phyloP scores from a whole-genome alignment of 2,888 invertebrate genomes.

The Nasonia oneida region DNA sequence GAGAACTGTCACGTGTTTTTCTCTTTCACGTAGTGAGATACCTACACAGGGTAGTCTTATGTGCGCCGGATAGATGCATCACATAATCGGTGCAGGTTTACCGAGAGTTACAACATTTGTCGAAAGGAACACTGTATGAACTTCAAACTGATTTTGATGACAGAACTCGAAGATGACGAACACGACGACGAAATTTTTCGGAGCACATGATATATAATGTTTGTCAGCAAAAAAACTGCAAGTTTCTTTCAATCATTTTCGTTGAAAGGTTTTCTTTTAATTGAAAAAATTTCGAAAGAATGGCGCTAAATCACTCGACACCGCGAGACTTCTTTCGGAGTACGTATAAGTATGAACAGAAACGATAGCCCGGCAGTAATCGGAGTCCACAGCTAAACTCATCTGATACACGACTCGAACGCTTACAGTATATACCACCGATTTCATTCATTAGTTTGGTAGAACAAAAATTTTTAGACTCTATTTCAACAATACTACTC shows the following conservation, averaged over 20 bases:
- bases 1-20: background rate
- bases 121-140: background rate
- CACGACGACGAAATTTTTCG: too few relatives aligned
- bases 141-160: background rate
- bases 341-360: too few relatives aligned
- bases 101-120: background rate
- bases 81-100: background rate
- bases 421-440: background rate
- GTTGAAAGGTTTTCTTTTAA: too few relatives aligned
- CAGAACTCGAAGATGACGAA: too few relatives aligned
- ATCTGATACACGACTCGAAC: background rate
- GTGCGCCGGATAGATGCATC: background rate
- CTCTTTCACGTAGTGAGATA: background rate
- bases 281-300: too few relatives aligned
- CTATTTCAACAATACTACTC: background rate
- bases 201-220: too few relatives aligned
- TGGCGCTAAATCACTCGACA: too few relatives aligned
- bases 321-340: too few relatives aligned
- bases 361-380: background rate
- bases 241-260: too few relatives aligned
- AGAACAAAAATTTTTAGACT: background rate
- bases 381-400: background rate
- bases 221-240: too few relatives aligned
- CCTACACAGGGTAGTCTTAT: background rate
- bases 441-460: background rate